These are phyloP conservation scores for Molossus alvarezi DNA, from an alignment of 2,797 vertebrate species.

Conservation along the genomic window DNA sequence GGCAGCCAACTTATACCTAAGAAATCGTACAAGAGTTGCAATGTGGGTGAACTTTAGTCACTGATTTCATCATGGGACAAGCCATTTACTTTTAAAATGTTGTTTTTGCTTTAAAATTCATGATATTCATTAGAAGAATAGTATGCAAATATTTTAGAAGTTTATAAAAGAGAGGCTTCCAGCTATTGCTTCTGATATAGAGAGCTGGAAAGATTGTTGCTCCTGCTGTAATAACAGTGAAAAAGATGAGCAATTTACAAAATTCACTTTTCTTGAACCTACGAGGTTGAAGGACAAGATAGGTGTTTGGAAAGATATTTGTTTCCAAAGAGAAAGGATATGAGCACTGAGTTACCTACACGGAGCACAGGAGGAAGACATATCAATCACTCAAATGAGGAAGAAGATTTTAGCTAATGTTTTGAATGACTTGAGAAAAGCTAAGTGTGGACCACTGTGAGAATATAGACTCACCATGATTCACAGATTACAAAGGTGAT, in stretches of 20 bases:
- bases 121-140: constrained; percentile 15
- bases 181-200: neutral
- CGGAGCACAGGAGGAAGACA: neutral
- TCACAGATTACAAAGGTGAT: neutral
- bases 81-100: neutral
- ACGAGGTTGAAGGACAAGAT: neutral
- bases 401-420: neutral
- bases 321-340: neutral
- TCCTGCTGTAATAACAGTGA: neutral
- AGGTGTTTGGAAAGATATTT: neutral
- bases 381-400: neutral
- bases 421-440: neutral
- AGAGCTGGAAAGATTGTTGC: neutral
- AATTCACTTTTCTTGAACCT: constrained; percentile 22
- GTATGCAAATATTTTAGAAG: neutral
- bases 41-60: neutral
- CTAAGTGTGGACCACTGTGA: neutral
- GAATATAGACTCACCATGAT: neutral
- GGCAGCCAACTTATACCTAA: neutral
- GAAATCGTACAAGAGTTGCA: neutral
- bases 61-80: neutral
- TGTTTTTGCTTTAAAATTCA: neutral
- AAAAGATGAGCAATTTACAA: neutral
- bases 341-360: neutral
- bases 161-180: neutral